Percentiles rank a stretch among this genome's conserved stretches.
Conservation (phyloP, 2,113 vertebrate species). For the Phaethon lepturus region DNA sequence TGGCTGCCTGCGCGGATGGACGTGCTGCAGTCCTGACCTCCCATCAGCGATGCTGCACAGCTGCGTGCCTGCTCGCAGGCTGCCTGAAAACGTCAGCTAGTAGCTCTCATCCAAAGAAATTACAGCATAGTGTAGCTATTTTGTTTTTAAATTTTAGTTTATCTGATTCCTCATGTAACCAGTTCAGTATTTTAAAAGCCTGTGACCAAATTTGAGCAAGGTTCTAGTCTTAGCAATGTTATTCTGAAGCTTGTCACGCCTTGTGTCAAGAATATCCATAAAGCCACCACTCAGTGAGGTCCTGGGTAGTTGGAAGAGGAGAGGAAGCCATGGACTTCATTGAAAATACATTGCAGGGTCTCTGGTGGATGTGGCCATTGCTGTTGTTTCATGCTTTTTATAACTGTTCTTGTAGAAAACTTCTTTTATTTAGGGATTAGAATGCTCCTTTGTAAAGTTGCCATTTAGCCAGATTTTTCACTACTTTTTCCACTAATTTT, state of each 20-base stretch:
- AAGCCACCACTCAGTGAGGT: neutral
- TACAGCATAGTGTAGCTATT: slow-evolving; percentile 34
- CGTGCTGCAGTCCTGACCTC: neutral
- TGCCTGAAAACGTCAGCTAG: neutral
- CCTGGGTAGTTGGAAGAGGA: neutral
- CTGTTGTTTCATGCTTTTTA: neutral
- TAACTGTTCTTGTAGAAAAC: neutral
- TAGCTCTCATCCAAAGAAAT: slow-evolving; percentile 23
- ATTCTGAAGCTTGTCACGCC: neutral
- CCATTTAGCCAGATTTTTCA: neutral
- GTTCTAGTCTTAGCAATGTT: neutral
- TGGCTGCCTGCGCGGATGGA: neutral
- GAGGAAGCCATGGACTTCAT: neutral
- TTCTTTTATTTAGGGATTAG: neutral
- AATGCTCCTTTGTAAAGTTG: neutral
- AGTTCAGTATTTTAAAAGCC: neutral
- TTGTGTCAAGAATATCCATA: neutral
- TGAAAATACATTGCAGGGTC: neutral
- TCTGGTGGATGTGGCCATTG: neutral
- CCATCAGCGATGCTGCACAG: neutral
- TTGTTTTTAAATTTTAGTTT: slow-evolving; percentile 32
- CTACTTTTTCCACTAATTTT: neutral
- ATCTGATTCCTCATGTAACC: neutral
- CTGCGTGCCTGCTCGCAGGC: neutral
- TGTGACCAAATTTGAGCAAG: neutral